Evolutionary conservation across 1,140 invertebrate species (phyloP), one percentile per base, ranked within the genome.

Genomic region (Calliphora vicina): DNA sequence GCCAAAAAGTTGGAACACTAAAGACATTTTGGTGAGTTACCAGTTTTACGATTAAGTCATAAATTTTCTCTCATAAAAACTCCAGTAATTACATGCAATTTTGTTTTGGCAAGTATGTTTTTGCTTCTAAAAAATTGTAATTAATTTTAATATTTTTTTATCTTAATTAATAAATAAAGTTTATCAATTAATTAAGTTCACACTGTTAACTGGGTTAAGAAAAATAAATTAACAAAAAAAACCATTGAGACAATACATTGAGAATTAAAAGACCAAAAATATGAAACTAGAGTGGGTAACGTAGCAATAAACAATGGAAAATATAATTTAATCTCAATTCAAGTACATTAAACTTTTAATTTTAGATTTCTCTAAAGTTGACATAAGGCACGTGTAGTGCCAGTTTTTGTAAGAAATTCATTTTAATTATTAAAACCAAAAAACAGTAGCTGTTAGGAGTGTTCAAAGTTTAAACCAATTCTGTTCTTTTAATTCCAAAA

Each of bases 141-240:
- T 50, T 50, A 50, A 50, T n/a, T 50, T 17, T 50, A 50, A 35
- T 35, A n/a, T n/a, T 50, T 50, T 50, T 50, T 50, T 50, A 17
- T 50, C 45, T 50, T 50, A 50, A 50, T n/a, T 50, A 17, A 67
- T 23, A 23, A 67, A 67, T 23, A 67, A 23, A 23, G 3, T 23
- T 78, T 78, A 78, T 78, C 74, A 78, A 45, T 78, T 78, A 78
- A 78, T 78, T 78, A 78, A 78, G 74, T 78, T 78, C 74, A 78
- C 74, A 78, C 74, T 43, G 43, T 78, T 78, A 78, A 45, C 74
- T 78, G n/a, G 1, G 20, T 20, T 67, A 67, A 10, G 20, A 23
- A 67, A 67, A 67, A 67, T 23, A 23, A 67, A 17, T 17, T 57
- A 57, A 57, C n/a, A n/a, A 12, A n/a, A 57, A 17, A 57, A 57